These are phyloP conservation scores for Rhizomys pruinosus DNA, from an alignment of 2,113 vertebrate species.

Conservation along the genomic window DNA sequence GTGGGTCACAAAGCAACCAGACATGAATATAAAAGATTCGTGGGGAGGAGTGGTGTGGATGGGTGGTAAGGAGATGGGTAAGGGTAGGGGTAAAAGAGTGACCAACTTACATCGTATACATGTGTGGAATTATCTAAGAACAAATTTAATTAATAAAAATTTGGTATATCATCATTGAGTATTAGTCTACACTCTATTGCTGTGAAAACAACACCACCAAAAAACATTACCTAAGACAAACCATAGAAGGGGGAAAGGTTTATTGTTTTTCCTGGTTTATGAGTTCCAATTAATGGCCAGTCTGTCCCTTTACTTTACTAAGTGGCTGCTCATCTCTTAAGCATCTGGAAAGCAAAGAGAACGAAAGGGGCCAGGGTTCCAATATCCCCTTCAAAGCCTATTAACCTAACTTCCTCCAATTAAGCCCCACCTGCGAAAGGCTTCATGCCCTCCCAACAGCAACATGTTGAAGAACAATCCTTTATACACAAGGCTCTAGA, in stretches of 20 bases:
- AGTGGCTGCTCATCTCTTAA: not conserved
- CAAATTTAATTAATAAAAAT: not conserved
- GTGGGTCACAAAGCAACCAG: too few relatives aligned
- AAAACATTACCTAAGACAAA: not conserved
- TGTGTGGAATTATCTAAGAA: too few relatives aligned
- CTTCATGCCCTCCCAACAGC: too few relatives aligned
- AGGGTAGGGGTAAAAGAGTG: too few relatives aligned
- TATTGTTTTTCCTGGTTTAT: not conserved
- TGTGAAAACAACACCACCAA: not conserved
- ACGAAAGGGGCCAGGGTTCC: not conserved
- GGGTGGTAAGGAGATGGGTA: too few relatives aligned
- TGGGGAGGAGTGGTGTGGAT: too few relatives aligned
- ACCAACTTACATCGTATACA: too few relatives aligned
- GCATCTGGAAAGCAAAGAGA: not conserved
- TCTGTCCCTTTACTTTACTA: too few relatives aligned
- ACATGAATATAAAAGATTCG: too few relatives aligned
- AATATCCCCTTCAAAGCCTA: accelerated
- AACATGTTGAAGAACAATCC: not conserved
- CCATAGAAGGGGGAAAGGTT: not conserved
- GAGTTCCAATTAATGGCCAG: not conserved
- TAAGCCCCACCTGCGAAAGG: too few relatives aligned
- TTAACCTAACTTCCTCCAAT: not conserved
- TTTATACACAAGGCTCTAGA: not conserved
- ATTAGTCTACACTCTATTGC: not conserved
- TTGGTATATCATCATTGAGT: not conserved